These are phyloP conservation scores for Rhinichthys osculus DNA, from an alignment of 2,797 vertebrate genomes.

Conservation along the genomic window DNA sequence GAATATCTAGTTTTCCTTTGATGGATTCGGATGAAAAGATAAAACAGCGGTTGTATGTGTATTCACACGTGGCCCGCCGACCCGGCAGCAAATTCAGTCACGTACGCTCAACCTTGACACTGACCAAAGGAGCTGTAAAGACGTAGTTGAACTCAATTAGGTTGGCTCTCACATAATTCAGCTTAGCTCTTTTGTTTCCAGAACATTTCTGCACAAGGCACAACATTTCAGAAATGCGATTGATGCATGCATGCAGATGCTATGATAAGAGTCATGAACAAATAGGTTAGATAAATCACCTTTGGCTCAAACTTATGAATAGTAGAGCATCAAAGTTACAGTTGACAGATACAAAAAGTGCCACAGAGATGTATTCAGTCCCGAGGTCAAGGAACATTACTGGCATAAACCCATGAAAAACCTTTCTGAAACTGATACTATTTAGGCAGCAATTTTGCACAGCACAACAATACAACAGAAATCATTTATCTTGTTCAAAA, in stretches of 20 bases:
- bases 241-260: constrained; percentile 41
- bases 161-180: constrained; percentile 66
- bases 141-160: constrained; percentile 65
- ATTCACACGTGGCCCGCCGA: neutral
- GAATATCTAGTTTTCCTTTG: constrained; percentile 9
- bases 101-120: constrained; percentile 67
- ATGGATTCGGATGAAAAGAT: constrained; percentile 26
- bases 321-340: constrained; percentile 3
- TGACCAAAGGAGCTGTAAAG: constrained; percentile 65
- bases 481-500: neutral
- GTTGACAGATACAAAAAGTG: neutral
- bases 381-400: neutral
- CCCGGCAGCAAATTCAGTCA: constrained; percentile 7
- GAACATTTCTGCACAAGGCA: constrained; percentile 2
- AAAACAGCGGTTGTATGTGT: neutral
- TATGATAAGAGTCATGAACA: constrained; percentile 36
- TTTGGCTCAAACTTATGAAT: constrained; percentile 12
- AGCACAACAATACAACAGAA: neutral
- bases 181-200: constrained; percentile 53
- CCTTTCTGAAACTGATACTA: constrained; percentile 36
- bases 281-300: constrained; percentile 29
- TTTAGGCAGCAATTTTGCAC: neutral
- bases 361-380: neutral
- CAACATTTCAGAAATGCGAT: constrained; percentile 10
- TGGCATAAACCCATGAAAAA: neutral